These are phyloP conservation scores for Synanthedon vespiformis DNA, from an alignment of 2,888 invertebrate genomes.

Conservation along the genomic window DNA sequence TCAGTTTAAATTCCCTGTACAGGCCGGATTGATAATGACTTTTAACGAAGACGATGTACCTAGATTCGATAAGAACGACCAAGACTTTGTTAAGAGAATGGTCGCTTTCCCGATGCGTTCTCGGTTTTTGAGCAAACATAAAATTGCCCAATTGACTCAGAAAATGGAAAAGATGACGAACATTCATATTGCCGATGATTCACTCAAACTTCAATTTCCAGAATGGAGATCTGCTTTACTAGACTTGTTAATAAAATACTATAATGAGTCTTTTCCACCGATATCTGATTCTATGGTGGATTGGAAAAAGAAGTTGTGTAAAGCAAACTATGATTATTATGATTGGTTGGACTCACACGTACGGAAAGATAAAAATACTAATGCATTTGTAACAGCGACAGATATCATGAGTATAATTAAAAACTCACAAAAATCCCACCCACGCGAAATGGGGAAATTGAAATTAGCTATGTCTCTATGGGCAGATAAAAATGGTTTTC, in stretches of 20 bases:
- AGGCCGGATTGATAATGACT: not conserved
- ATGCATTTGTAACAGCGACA: too few species aligned
- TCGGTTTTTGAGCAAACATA: too few species aligned
- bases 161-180: too few species aligned
- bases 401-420: too few species aligned
- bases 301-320: too few species aligned
- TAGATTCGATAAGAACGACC: slow-evolving; percentile 2
- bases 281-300: too few species aligned
- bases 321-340: not conserved
- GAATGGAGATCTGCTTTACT: slow-evolving; percentile 4
- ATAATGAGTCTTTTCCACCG: slow-evolving; percentile 1
- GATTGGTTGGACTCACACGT: not conserved
- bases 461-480: slow-evolving; percentile 2
- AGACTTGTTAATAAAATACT: slow-evolving; percentile 4
- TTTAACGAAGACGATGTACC: slow-evolving; percentile 1
- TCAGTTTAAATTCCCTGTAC: not conserved
- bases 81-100: slow-evolving; percentile 1
- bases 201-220: slow-evolving; percentile 1
- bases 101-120: slow-evolving; percentile 3
- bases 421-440: not conserved
- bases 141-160: too few species aligned
- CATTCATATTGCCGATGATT: slow-evolving; percentile 1
- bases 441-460: slow-evolving; percentile 1
- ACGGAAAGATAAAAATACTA: not conserved
- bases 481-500: slow-evolving; percentile 2